Conservation (phyloP, 2,797 vertebrate genomes). For the Silurus lanzhouensis region DNA sequence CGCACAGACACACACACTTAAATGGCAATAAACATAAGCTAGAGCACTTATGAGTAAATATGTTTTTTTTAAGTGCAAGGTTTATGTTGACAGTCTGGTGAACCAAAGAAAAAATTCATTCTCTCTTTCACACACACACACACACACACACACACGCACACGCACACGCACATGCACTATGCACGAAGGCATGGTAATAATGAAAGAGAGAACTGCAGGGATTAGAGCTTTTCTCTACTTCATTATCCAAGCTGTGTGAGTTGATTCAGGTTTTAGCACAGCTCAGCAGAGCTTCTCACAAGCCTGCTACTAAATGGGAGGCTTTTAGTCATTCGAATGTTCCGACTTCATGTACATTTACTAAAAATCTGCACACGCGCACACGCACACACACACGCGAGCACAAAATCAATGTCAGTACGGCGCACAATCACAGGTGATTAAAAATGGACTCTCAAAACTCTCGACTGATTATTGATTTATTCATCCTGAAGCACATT, state of each 20-base stretch:
- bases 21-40: slow-evolving; percentile 2
- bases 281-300: slow-evolving; percentile 45
- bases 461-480: neutral
- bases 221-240: slow-evolving; percentile 39
- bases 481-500: neutral
- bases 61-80: neutral
- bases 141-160: slow-evolving; percentile 17
- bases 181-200: slow-evolving; percentile 16
- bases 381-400: neutral
- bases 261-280: slow-evolving; percentile 55
- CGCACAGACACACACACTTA: neutral
- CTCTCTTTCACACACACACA: neutral
- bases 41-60: slow-evolving; percentile 30
- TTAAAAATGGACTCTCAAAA: neutral
- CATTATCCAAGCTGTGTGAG: slow-evolving; percentile 29
- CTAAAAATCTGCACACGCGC: neutral
- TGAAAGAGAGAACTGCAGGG: slow-evolving; percentile 21
- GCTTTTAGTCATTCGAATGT: slow-evolving; percentile 33
- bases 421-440: neutral
- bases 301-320: slow-evolving; percentile 43
- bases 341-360: neutral
- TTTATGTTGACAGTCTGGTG: neutral
- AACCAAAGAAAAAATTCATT: neutral
- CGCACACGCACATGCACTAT: neutral
- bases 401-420: neutral